Conservation (phyloP, 2,797 vertebrate genomes). For the Propithecus deckenii region DNA sequence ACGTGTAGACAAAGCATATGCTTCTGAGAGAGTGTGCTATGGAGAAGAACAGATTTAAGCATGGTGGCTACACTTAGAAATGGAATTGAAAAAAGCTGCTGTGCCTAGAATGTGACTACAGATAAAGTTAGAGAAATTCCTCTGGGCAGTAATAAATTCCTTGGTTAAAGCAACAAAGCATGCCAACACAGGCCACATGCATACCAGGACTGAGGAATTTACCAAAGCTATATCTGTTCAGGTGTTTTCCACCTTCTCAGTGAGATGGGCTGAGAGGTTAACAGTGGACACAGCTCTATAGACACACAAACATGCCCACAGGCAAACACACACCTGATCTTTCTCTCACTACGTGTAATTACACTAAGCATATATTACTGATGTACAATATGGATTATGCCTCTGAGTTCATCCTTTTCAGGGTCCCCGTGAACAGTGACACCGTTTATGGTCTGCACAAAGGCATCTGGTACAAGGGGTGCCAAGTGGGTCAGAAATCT, state of each 20-base stretch:
- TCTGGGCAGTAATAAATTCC: background rate
- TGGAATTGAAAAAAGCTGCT: background rate
- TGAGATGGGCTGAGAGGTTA: background rate
- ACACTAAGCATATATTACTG: background rate
- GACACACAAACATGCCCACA: background rate
- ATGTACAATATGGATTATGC: background rate
- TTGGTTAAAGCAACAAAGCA: background rate
- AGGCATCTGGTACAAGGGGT: background rate
- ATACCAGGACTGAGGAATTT: background rate
- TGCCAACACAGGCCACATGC: fast-evolving
- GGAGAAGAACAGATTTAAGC: background rate
- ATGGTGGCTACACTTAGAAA: background rate
- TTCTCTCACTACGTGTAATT: background rate
- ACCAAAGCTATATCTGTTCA: background rate
- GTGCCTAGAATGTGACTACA: background rate
- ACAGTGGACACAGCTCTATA: background rate
- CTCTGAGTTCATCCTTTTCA: background rate
- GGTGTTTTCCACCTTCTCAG: background rate
- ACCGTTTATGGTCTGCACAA: background rate
- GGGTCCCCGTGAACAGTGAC: background rate
- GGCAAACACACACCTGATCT: background rate
- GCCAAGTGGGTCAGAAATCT: background rate
- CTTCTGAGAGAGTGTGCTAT: background rate
- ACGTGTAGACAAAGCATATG: background rate
- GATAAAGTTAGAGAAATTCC: background rate